phyloP scores from a whole-genome alignment of 1,140 invertebrate genomes.

The Metaphire vulgaris region DNA sequence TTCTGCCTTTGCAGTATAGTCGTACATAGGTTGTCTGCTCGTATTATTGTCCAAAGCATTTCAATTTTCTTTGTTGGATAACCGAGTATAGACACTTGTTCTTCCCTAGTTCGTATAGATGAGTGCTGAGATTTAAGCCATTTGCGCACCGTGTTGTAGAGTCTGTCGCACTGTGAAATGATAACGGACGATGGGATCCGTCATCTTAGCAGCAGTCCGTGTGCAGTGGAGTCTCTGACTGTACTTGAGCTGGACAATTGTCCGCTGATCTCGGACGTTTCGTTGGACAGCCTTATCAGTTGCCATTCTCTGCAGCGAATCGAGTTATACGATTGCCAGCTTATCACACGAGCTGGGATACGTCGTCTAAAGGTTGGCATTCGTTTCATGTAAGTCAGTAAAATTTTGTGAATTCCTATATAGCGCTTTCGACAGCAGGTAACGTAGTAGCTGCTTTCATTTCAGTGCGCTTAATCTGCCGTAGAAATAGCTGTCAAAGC shows the following conservation, averaged over 20 bases:
- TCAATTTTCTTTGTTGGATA: background rate
- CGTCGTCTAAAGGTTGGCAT: slow-evolving; percentile 75
- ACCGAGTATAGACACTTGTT: background rate
- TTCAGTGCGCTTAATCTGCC: background rate
- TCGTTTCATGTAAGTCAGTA: background rate
- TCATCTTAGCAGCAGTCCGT: slow-evolving; percentile 82
- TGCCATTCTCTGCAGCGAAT: slow-evolving; percentile 92
- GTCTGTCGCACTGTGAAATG: slow-evolving; percentile 93
- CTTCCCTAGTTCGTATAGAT: background rate
- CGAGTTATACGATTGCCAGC: slow-evolving; percentile 97
- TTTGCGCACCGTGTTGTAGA: slow-evolving; percentile 63
- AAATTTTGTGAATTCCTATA: background rate
- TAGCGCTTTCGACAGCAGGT: too few species aligned
- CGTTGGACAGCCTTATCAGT: slow-evolving; percentile 84
- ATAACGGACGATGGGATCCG: slow-evolving; percentile 97
- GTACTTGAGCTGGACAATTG: slow-evolving; percentile 98
- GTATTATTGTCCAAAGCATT: background rate
- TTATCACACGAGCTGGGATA: slow-evolving; percentile 92
- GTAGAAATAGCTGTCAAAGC: background rate
- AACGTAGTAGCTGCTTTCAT: too few species aligned
- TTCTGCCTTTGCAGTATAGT: too few species aligned
- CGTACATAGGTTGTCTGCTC: too few species aligned
- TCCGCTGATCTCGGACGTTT: slow-evolving; percentile 92
- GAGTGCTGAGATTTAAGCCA: background rate
- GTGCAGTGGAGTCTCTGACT: slow-evolving; percentile 63